A percentile compares a stretch with the other conserved stretches of the same genome.
phyloP scores from a whole-genome alignment of 2,113 vertebrate genomes.

The Lanius collurio region DNA sequence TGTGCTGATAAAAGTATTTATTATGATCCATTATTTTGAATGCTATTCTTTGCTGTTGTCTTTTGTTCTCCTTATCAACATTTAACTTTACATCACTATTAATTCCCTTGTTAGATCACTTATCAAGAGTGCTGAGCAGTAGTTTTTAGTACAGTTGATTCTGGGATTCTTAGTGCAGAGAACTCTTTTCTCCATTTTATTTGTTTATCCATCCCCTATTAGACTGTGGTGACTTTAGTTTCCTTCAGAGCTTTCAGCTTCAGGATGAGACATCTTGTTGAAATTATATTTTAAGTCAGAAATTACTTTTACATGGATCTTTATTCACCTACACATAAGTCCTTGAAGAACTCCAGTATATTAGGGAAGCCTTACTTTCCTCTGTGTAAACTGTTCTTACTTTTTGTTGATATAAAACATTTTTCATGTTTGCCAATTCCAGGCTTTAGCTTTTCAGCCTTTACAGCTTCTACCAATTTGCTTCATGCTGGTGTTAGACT shows the following conservation, averaged over 20 bases:
- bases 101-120: neutral
- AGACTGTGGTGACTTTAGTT: neutral
- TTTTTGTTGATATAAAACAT: neutral
- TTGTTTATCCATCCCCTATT: neutral
- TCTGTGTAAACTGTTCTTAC: neutral
- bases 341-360: neutral
- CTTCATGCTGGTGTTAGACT: neutral
- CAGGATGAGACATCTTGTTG: neutral
- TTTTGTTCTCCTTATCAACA: neutral
- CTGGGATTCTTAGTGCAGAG: neutral
- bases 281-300: neutral
- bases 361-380: neutral
- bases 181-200: neutral
- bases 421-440: neutral
- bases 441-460: neutral
- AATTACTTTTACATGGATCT: neutral
- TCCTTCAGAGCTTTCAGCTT: neutral
- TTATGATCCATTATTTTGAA: neutral
- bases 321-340: neutral
- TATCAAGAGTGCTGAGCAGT: neutral
- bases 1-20: neutral
- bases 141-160: neutral
- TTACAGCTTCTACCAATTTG: neutral
- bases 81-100: neutral
- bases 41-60: neutral